A percentile compares a stretch with the other conserved stretches of the same genome.
Conservation (phyloP, 2,888 invertebrate genomes). For the Caenorhabditis wallacei region DNA sequence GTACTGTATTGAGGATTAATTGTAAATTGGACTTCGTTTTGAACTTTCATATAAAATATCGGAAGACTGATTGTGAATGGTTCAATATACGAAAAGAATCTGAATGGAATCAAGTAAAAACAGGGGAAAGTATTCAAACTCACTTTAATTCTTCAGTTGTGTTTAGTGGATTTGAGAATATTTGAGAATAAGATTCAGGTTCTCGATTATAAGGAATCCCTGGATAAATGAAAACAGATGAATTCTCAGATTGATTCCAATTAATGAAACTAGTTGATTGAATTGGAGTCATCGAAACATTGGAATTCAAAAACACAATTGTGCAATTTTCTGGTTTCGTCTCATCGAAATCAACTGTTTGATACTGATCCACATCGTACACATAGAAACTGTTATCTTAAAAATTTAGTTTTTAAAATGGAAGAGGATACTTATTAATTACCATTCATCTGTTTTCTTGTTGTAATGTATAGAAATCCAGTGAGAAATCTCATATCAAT, state of each 20-base stretch:
- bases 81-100: slow-evolving; percentile 30
- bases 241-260: slow-evolving; percentile 33
- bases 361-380: slow-evolving; percentile 28
- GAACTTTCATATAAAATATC: slow-evolving; percentile 36
- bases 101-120: neutral
- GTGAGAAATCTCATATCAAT: slow-evolving; percentile 25
- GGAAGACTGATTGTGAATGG: slow-evolving; percentile 25
- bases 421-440: neutral
- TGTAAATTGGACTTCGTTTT: slow-evolving; percentile 24
- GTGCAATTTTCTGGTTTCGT: slow-evolving; percentile 30
- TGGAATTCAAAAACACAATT: slow-evolving; percentile 39
- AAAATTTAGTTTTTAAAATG: neutral
- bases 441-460: slow-evolving; percentile 45
- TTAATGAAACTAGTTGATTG: slow-evolving; percentile 9
- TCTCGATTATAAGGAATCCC: slow-evolving; percentile 27
- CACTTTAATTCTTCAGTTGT: slow-evolving; percentile 19
- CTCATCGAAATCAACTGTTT: slow-evolving; percentile 16
- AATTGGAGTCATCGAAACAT: neutral
- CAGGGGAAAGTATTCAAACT: neutral
- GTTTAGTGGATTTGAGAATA: slow-evolving; percentile 36
- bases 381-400: slow-evolving; percentile 44
- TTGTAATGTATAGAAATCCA: slow-evolving; percentile 39
- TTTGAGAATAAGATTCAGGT: slow-evolving; percentile 16
- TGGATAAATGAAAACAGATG: slow-evolving; percentile 30
- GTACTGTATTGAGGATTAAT: slow-evolving; percentile 17